phyloP scores from a whole-genome alignment of 2,113 vertebrate genomes.

The Progne subis region DNA sequence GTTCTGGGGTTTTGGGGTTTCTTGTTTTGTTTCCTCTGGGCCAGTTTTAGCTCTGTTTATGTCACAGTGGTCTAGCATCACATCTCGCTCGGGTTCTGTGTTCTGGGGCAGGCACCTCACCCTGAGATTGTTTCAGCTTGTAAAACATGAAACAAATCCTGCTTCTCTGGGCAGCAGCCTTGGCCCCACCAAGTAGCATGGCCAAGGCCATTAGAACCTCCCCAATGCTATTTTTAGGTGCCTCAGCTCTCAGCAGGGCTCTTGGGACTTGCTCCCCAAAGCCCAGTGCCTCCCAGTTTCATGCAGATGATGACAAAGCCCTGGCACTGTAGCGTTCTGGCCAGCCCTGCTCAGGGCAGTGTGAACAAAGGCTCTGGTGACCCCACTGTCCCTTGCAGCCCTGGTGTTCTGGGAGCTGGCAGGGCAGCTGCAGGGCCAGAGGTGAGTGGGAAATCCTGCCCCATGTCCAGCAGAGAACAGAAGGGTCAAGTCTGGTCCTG shows the following conservation, averaged over 20 bases:
- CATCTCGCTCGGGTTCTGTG: not conserved
- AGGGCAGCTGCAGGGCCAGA: not conserved
- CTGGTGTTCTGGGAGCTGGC: not conserved
- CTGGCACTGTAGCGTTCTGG: not conserved
- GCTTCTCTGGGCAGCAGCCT: not conserved
- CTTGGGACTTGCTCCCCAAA: not conserved
- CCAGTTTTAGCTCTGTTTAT: slow-evolving; percentile 23
- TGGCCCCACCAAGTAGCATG: not conserved
- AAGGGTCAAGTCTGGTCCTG: not conserved
- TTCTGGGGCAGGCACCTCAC: not conserved
- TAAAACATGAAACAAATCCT: not conserved
- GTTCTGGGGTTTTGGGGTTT: slow-evolving; percentile 53
- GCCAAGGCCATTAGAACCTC: not conserved
- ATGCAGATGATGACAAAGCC: not conserved
- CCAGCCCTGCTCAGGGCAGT: not conserved
- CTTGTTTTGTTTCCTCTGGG: slow-evolving; percentile 9
- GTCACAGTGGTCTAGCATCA: not conserved
- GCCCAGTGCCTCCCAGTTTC: not conserved
- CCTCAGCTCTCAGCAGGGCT: not conserved
- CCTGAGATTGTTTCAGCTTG: accelerated
- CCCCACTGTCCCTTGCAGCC: not conserved
- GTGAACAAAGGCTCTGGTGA: not conserved
- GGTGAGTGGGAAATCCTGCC: not conserved
- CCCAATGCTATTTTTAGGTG: not conserved
- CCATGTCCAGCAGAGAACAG: not conserved